Evolutionary conservation across 2,888 invertebrate genomes (phyloP).

Genomic region (Himalopsyche anomala): DNA sequence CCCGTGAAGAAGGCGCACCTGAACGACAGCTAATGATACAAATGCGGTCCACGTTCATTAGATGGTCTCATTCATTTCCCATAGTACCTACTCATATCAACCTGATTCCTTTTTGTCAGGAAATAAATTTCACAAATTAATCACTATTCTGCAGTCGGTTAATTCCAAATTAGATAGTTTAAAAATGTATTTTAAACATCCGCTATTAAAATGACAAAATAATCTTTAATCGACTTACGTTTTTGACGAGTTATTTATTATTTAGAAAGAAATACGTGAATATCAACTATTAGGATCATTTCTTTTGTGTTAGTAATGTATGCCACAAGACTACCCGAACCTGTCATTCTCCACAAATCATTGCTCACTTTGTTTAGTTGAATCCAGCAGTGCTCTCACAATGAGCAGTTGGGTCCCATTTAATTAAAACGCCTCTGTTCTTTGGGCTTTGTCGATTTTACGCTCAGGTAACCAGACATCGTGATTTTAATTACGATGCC

Average conservation of each 20-base stretch:
- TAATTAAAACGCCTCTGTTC: conserved; percentile 47
- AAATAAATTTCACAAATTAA: too few species aligned
- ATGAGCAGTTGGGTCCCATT: conserved; percentile 44
- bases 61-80: background rate
- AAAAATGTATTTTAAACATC: too few species aligned
- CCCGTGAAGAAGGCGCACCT: background rate
- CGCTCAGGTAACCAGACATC: conserved; percentile 9
- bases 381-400: background rate
- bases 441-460: conserved; percentile 23
- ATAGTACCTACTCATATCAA: background rate
- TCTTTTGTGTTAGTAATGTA: background rate
- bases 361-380: background rate
- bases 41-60: background rate
- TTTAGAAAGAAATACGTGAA: too few species aligned
- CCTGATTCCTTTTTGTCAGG: background rate
- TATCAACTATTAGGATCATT: background rate
- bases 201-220: too few species aligned
- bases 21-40: background rate
- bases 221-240: too few species aligned
- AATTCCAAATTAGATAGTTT: too few species aligned
- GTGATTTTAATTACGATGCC: background rate
- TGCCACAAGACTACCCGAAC: background rate
- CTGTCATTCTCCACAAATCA: background rate
- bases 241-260: too few species aligned
- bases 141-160: too few species aligned